phyloP scores from a whole-genome alignment of 2,888 invertebrate species.

The Cinara cedri region DNA sequence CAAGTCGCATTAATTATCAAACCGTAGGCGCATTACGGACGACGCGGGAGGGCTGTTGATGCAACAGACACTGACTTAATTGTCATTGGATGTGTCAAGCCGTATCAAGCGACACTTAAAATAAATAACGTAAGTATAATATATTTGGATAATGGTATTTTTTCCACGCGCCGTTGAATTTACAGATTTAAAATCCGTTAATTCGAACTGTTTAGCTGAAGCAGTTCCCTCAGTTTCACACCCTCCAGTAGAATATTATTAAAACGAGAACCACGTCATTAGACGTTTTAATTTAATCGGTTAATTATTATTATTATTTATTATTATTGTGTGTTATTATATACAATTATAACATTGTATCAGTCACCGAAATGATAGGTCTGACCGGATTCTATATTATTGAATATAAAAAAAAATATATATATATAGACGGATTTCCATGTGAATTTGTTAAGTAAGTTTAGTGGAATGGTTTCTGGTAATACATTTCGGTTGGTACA shows the following conservation, averaged over 20 bases:
- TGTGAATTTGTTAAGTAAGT: no score
- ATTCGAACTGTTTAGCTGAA: slow-evolving; percentile 16
- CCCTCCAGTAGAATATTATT: background rate
- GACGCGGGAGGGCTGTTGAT: slow-evolving; percentile 14
- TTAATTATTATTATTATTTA: no score
- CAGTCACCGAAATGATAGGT: background rate
- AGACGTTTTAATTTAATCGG: no score
- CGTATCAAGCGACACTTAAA: slow-evolving; percentile 32
- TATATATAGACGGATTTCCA: no score
- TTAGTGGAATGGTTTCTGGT: no score
- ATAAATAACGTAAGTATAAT: slow-evolving; percentile 20
- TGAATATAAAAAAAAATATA: no score
- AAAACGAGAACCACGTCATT: background rate
- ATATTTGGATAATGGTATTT: slow-evolving; percentile 14
- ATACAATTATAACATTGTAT: no score
- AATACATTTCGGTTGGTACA: no score
- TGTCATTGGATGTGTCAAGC: slow-evolving; percentile 52
- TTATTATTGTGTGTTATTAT: no score
- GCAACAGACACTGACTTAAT: slow-evolving; percentile 51
- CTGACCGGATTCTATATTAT: no score
- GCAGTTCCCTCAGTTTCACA: background rate
- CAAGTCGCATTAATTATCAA: slow-evolving; percentile 55
- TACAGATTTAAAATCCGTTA: slow-evolving; percentile 13
- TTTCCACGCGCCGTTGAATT: background rate
- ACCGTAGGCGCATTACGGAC: slow-evolving; percentile 29